These are phyloP conservation scores for Pseudonaja textilis DNA, from an alignment of 2,113 vertebrate species.

Conservation along the genomic window DNA sequence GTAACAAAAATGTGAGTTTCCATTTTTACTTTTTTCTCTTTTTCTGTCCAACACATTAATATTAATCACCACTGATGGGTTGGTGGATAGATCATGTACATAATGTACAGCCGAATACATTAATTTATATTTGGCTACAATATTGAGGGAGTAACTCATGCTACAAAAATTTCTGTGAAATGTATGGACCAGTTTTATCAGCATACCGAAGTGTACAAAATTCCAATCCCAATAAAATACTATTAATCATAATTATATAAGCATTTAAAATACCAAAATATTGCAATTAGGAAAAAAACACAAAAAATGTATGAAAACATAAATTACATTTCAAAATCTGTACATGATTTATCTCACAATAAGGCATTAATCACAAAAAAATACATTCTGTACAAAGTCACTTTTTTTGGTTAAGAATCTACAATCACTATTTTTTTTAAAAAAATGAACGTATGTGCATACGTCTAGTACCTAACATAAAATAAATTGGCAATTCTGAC, in stretches of 20 bases:
- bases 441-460: conserved; percentile 51
- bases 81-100: conserved; percentile 69
- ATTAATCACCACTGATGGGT: conserved; percentile 52
- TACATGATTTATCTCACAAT: conserved; percentile 71
- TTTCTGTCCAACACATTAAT: conserved; percentile 3
- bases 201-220: conserved; percentile 38
- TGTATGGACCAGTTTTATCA: conserved; percentile 60
- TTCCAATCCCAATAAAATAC: conserved; percentile 40
- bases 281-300: conserved; percentile 59
- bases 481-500: conserved; percentile 40
- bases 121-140: conserved; percentile 46
- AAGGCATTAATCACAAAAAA: background rate
- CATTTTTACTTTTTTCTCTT: conserved; percentile 31
- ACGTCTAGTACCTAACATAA: conserved; percentile 55
- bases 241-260: conserved; percentile 65
- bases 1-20: conserved; percentile 21
- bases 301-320: conserved; percentile 77
- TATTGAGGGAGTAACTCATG: conserved; percentile 12
- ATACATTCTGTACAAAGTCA: conserved; percentile 63
- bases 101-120: conserved; percentile 63
- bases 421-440: conserved; percentile 43
- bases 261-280: conserved; percentile 64
- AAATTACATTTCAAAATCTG: conserved; percentile 85
- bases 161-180: conserved; percentile 64
- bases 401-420: conserved; percentile 54